A percentile compares a stretch with the other conserved stretches of the same genome.
Conservation (phyloP, 2,797 vertebrate genomes). For the Galaxias olidus region DNA sequence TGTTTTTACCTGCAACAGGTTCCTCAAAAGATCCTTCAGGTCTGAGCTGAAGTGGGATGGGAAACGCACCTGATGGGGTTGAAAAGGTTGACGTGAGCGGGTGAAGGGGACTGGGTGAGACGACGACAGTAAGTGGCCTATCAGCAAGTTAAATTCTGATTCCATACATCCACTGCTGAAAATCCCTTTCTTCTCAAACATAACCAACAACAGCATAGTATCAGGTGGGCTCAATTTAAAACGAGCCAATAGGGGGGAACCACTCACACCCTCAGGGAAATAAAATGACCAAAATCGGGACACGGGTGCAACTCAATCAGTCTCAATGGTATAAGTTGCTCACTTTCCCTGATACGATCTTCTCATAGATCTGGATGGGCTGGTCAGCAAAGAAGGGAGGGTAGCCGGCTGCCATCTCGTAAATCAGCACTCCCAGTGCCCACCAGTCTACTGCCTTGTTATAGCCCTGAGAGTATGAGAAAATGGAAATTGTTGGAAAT, state of each 20-base stretch:
- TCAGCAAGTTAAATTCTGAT: background rate
- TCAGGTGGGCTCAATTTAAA: too few relatives aligned
- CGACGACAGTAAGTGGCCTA: background rate
- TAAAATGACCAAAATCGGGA: too few relatives aligned
- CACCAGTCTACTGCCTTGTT: constrained; percentile 95
- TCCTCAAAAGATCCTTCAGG: constrained; percentile 95
- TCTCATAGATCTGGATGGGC: constrained; percentile 93
- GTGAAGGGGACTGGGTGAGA: background rate
- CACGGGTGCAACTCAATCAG: too few relatives aligned
- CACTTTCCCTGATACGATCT: constrained; percentile 93
- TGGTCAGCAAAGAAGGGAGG: constrained; percentile 92
- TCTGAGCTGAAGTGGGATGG: constrained; percentile 98
- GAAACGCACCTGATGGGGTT: constrained; percentile 85
- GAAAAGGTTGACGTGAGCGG: background rate
- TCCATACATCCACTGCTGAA: background rate
- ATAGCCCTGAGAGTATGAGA: constrained; percentile 76
- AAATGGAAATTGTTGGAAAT: too few relatives aligned
- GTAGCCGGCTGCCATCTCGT: constrained; percentile 97
- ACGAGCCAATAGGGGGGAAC: background rate
- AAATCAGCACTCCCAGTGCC: constrained; percentile 89
- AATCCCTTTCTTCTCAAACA: background rate
- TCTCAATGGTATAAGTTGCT: constrained; percentile 19
- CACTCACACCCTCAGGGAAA: too few relatives aligned
- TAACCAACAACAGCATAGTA: background rate
- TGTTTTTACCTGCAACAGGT: constrained; percentile 84